Base-by-base conservation (phyloP, 2,113 vertebrate genomes). In the Poicephalus meyeri region DNA sequence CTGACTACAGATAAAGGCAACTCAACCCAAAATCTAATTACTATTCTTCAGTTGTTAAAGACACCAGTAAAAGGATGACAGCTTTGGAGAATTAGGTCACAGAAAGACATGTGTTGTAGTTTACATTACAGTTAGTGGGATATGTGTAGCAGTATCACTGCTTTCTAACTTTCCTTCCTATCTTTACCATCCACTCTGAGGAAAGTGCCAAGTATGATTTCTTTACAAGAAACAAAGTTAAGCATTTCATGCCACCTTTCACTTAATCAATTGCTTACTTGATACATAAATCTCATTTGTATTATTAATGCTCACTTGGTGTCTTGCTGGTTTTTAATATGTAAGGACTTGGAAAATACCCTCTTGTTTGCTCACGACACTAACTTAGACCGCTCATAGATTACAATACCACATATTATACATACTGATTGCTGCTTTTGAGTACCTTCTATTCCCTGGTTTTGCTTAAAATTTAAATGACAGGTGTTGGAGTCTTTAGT, bases 381-480 rank as follows among this genome's bases (percentile, higher is more conserved):
- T 78, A 31, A 11, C 58, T 71, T 86, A 58, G 69, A 19, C 25
- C 47, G 47, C 14, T 73, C 19, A 10, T 31, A 55, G 35, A 35
- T 77, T 49, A 76, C 46, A 16, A 25, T 28, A 63, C 13, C 10
- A 33, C 26, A 7, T 46, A 8, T n/a, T 64, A 33, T 9, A 83
- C 16, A 29, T 55, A 11, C 31, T 37, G 9, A 52, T 86, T 0
- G 0, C 18, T 85, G 16, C 28, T 89, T 89, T 64, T 1, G 2
- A 37, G 37, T 73, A 21, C 25, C n/a, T 86, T 63, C 69, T 93
- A 6, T 80, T 94, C 33, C 33, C 17, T 3, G 1, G 20, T 85
- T 47, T 91, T 64, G 9, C 26, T 85, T 93, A 61, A 76, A 89
- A 44, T 4, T 31, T 44, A 46, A 80, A 70, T 18, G 4, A 60